phyloP scores from a whole-genome alignment of 30 jellyfish, hydroid and myxozoan species.

The Cassiopea xamachana region DNA sequence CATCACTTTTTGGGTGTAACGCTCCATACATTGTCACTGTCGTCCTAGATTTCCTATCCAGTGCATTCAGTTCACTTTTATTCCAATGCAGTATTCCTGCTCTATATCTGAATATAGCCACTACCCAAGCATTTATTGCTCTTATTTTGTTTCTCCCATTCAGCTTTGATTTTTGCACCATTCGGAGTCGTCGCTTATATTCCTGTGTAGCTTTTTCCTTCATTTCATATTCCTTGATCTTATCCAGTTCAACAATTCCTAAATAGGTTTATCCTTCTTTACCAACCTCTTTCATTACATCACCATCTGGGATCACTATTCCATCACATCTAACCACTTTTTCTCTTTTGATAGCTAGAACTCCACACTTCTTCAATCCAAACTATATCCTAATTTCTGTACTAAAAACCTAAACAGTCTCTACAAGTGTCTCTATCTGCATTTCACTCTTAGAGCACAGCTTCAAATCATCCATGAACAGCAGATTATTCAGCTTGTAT shows the following conservation, averaged over 20 bases:
- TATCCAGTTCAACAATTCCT: background rate
- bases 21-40: background rate
- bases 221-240: background rate
- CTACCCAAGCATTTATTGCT: too few species aligned
- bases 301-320: too few species aligned
- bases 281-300: too few species aligned
- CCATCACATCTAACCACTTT: background rate
- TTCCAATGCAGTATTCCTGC: too few species aligned
- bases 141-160: too few species aligned
- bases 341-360: background rate
- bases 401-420: constrained; percentile 7
- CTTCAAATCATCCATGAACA: constrained; percentile 1
- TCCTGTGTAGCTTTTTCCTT: background rate
- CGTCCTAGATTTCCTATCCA: constrained; percentile 16
- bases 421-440: background rate
- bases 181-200: background rate
- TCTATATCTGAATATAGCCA: too few species aligned
- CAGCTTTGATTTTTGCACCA: background rate
- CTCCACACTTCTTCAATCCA: too few species aligned
- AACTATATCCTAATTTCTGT: background rate
- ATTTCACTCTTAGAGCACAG: constrained; percentile 1
- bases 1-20: too few species aligned
- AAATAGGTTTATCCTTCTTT: background rate
- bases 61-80: too few species aligned
- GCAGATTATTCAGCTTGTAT: too few species aligned